Conservation (phyloP, 2,888 invertebrate genomes). For the Hirtodrosophila histrioides region DNA sequence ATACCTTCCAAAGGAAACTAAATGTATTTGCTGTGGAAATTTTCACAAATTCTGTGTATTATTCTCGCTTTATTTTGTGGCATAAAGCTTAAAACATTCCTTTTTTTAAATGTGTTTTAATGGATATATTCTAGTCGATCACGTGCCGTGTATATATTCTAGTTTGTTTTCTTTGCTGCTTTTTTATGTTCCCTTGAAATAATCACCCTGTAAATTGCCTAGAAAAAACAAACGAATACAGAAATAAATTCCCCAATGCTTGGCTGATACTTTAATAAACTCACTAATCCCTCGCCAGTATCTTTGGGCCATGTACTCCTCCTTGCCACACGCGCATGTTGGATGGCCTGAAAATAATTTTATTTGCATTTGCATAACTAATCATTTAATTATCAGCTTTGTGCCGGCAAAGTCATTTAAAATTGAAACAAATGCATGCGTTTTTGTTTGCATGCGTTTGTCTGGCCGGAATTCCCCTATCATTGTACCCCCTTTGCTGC, state of each 20-base stretch:
- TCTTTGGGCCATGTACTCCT: not conserved
- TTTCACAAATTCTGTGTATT: no score
- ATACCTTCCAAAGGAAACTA: no score
- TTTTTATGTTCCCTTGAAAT: slow-evolving; percentile 35
- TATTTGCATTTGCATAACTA: slow-evolving; percentile 68
- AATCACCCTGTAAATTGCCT: slow-evolving; percentile 59
- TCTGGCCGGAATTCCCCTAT: not conserved
- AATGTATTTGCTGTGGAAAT: no score
- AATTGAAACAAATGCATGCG: slow-evolving; percentile 53
- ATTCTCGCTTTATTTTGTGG: no score
- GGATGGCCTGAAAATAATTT: slow-evolving; percentile 23
- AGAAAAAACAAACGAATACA: slow-evolving; percentile 21
- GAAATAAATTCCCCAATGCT: slow-evolving; percentile 1
- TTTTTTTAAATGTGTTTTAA: no score
- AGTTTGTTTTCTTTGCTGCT: not conserved
- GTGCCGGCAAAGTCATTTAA: slow-evolving; percentile 63
- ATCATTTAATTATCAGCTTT: slow-evolving; percentile 73
- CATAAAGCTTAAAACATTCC: no score
- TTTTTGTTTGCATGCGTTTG: slow-evolving; percentile 12
- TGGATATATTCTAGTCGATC: slow-evolving; percentile 1
- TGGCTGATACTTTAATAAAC: slow-evolving; percentile 24
- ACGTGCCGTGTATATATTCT: not conserved
- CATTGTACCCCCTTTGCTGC: not conserved
- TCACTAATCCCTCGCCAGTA: not conserved
- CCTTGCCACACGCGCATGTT: slow-evolving; percentile 9